Conservation (phyloP, 2,113 vertebrate genomes). For the Trochalopteron elliotii region DNA sequence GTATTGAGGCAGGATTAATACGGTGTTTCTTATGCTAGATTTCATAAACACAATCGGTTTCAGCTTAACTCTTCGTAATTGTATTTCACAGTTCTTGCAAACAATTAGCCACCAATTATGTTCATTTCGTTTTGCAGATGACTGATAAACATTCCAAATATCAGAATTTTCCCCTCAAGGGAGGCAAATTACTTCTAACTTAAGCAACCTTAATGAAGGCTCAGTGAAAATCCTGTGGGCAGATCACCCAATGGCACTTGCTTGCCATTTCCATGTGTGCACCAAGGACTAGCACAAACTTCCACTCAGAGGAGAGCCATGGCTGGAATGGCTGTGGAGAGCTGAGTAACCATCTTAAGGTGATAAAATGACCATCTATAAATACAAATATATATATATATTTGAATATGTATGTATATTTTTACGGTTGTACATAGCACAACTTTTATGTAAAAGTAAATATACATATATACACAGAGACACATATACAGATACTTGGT, state of each 20-base stretch:
- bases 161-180: conserved; percentile 17
- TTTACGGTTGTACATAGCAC: no score
- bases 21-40: conserved; percentile 29
- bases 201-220: neutral
- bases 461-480: rapidly evolving
- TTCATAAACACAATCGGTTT: conserved; percentile 53
- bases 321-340: neutral
- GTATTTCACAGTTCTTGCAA: conserved; percentile 50
- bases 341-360: neutral
- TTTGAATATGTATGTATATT: no score
- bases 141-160: conserved; percentile 42
- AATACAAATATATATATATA: neutral
- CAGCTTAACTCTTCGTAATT: conserved; percentile 44
- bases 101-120: conserved; percentile 66
- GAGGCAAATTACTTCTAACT: conserved; percentile 17
- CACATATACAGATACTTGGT: neutral
- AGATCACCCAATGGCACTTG: neutral
- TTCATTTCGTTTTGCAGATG: conserved; percentile 39
- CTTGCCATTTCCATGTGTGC: neutral
- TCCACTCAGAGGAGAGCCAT: neutral
- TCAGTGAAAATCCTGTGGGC: neutral
- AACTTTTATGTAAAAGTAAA: no score
- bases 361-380: neutral
- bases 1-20: conserved; percentile 41
- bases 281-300: neutral